Percentiles rank a stretch among this genome's conserved stretches.
These are phyloP conservation scores for Panthera uncia DNA, from an alignment of 2,113 vertebrate genomes.

Conservation along the genomic window DNA sequence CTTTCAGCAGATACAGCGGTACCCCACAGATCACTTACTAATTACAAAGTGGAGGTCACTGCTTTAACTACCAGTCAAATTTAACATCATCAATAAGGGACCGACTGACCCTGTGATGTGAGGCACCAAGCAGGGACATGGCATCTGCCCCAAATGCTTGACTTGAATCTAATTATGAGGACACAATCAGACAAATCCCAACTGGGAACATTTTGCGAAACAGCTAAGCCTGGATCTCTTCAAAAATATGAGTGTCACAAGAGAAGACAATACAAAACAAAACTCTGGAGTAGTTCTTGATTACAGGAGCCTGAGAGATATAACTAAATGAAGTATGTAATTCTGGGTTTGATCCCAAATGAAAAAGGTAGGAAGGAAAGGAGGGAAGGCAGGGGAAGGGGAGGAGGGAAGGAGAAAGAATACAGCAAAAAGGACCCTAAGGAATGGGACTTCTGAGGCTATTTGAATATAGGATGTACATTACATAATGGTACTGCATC, in stretches of 20 bases:
- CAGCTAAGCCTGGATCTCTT: background rate
- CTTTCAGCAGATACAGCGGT: background rate
- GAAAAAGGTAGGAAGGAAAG: background rate
- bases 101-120: background rate
- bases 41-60: background rate
- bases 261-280: background rate
- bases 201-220: background rate
- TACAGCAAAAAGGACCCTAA: background rate
- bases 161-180: background rate
- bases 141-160: background rate
- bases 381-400: background rate
- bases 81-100: background rate
- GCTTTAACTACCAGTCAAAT: background rate
- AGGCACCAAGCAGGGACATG: background rate
- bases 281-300: background rate
- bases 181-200: background rate
- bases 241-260: background rate
- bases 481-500: background rate
- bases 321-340: background rate
- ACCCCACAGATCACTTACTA: background rate
- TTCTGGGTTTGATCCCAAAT: background rate
- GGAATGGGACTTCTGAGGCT: background rate
- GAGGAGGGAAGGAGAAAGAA: background rate
- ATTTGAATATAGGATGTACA: background rate
- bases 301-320: background rate